Percentiles rank a stretch among this genome's conserved stretches.
Conservation (phyloP, 2,888 invertebrate species). For the Vesta saturnalis region DNA sequence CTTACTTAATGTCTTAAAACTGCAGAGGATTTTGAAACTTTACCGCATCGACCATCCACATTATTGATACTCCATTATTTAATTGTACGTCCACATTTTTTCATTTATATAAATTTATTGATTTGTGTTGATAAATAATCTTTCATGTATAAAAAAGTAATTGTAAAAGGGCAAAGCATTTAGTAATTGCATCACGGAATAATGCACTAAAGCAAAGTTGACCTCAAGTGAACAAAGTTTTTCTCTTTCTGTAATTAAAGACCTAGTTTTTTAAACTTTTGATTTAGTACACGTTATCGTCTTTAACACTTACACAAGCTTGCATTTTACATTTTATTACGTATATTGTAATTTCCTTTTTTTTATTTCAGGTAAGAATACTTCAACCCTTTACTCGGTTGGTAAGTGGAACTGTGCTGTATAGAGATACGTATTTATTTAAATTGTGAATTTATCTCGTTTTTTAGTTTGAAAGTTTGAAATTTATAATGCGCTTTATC, state of each 20-base stretch:
- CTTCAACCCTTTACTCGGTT: neutral
- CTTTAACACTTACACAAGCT: too few species aligned
- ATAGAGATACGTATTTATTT: too few species aligned
- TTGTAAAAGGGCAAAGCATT: conserved; percentile 10
- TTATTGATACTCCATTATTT: neutral
- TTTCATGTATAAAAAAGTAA: neutral
- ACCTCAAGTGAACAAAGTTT: neutral
- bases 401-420: conserved; percentile 1
- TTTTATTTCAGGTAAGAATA: conserved; percentile 5
- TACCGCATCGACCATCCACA: neutral
- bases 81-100: too few species aligned
- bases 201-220: neutral
- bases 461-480: too few species aligned
- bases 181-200: conserved; percentile 4
- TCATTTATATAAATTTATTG: too few species aligned
- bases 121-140: neutral
- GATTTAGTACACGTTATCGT: neutral
- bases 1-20: conserved; percentile 3
- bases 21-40: neutral
- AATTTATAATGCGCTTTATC: neutral
- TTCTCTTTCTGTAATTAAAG: conserved; percentile 22
- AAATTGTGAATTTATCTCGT: neutral
- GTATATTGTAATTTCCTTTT: neutral
- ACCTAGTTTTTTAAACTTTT: conserved; percentile 16
- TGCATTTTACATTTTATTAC: neutral